A percentile compares a stretch with the other conserved stretches of the same genome.
These are phyloP conservation scores for Neodiprion lecontei DNA, from an alignment of 1,140 invertebrate genomes.

Conservation along the genomic window DNA sequence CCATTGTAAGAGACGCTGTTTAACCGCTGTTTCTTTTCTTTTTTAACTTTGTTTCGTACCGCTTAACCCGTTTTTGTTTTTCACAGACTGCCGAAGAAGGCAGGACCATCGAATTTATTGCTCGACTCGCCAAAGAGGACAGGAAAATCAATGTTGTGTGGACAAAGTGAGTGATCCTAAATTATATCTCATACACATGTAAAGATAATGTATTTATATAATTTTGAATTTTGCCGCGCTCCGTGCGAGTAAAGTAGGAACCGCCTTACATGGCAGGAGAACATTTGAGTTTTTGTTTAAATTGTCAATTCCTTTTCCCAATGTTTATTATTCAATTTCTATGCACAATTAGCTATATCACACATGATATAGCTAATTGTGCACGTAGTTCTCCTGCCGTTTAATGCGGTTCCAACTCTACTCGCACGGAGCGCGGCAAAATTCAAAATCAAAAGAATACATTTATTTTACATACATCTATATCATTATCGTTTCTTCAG, in stretches of 20 bases:
- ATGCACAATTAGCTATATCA: too few relatives aligned
- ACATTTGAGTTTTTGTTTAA: too few relatives aligned
- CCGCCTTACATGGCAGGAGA: too few relatives aligned
- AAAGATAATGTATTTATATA: slow-evolving; percentile 9
- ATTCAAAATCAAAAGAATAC: slow-evolving; percentile 12
- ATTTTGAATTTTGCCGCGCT: slow-evolving; percentile 9
- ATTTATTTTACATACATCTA: neutral
- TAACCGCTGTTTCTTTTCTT: slow-evolving; percentile 4
- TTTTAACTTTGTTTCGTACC: slow-evolving; percentile 11
- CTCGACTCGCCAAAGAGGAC: slow-evolving; percentile 74
- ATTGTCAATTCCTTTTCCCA: too few relatives aligned
- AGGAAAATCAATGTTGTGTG: slow-evolving; percentile 84
- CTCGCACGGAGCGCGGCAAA: too few relatives aligned
- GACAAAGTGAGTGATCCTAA: slow-evolving; percentile 70
- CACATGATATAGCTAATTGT: too few relatives aligned
- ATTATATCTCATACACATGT: too few relatives aligned
- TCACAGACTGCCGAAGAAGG: slow-evolving; percentile 74
- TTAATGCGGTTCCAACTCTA: too few relatives aligned
- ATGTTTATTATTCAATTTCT: too few relatives aligned
- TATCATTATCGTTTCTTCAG: too few relatives aligned
- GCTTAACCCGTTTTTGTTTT: neutral
- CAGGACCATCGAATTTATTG: slow-evolving; percentile 79
- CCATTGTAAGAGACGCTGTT: slow-evolving; percentile 66
- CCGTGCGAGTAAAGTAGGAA: too few relatives aligned
- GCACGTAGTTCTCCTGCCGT: too few relatives aligned